A percentile compares a stretch with the other conserved stretches of the same genome.
Evolutionary conservation across 2,888 invertebrate species (phyloP).

Genomic region (Autographa pulchrina): DNA sequence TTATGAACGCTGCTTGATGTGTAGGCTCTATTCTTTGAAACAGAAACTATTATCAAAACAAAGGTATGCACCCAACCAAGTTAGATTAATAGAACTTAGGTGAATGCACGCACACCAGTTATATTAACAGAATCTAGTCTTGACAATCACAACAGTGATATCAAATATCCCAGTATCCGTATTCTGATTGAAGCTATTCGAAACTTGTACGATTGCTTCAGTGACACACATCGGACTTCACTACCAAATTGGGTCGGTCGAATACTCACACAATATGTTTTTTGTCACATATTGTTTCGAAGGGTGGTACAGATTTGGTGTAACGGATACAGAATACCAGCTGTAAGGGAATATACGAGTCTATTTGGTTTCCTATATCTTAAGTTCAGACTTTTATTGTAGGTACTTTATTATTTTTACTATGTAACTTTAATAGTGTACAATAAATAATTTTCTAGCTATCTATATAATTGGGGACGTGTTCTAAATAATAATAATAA

Average conservation of each 20-base stretch:
- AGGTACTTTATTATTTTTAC: no score
- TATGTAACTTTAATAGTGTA: no score
- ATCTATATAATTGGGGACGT: no score
- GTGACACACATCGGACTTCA: not conserved
- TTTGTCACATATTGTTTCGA: constrained; percentile 4
- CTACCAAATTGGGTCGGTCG: not conserved
- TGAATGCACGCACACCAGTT: not conserved
- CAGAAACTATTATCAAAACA: no score
- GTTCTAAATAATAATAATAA: no score
- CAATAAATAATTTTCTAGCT: no score
- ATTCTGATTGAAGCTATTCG: constrained; percentile 1
- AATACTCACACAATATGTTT: constrained; percentile 4
- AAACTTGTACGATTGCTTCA: constrained; percentile 3
- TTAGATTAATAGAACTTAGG: no score
- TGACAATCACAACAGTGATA: not conserved
- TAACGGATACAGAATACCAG: not conserved
- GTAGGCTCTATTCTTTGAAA: no score
- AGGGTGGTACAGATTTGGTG: not conserved
- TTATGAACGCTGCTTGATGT: no score
- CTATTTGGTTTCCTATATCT: not conserved
- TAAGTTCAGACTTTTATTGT: not conserved
- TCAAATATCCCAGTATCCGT: constrained; percentile 1
- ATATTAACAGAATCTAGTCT: not conserved
- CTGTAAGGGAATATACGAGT: not conserved
- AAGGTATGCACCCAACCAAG: no score